A percentile compares a stretch with the other conserved stretches of the same genome.
These are phyloP conservation scores for Siphonodentalium dalli DNA, from an alignment of 2,888 invertebrate species.

Conservation along the genomic window DNA sequence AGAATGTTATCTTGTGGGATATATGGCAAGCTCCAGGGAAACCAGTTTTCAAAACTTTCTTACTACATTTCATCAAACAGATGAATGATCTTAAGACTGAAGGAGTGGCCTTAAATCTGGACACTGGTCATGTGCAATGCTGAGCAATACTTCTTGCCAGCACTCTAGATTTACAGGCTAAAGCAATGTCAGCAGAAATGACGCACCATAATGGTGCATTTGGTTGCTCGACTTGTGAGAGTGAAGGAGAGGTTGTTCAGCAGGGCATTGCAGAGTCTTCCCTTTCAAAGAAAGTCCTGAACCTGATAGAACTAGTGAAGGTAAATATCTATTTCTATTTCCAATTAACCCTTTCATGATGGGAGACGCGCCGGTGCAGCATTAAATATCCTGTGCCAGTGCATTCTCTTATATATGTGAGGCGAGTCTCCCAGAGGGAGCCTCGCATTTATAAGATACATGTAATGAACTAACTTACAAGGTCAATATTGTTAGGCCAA, in stretches of 20 bases:
- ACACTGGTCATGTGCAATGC: neutral
- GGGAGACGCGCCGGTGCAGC: no score
- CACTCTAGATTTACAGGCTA: conserved; percentile 24
- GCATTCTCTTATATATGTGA: no score
- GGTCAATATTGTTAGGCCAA: no score
- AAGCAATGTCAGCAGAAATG: conserved; percentile 17
- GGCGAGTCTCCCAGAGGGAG: no score
- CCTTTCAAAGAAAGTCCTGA: no score
- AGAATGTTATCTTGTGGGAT: conserved; percentile 25
- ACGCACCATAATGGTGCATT: conserved; percentile 22
- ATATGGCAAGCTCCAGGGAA: conserved; percentile 24
- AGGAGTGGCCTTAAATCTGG: conserved; percentile 10
- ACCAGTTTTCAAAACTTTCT: conserved; percentile 15
- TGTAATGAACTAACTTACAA: no score
- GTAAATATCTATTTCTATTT: no score
- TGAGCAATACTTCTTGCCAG: conserved; percentile 6
- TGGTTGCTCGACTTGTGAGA: conserved; percentile 18
- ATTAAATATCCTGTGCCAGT: no score
- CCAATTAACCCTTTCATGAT: no score
- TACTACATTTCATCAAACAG: conserved; percentile 15
- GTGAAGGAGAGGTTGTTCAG: conserved; percentile 6
- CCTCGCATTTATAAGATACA: no score
- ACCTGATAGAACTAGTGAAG: neutral
- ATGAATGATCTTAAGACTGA: conserved; percentile 5
- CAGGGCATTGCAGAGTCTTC: conserved; percentile 6